A percentile compares a stretch with the other conserved stretches of the same genome.
These are phyloP conservation scores for Criorhina ranunculi DNA, from an alignment of 2,888 invertebrate genomes.

Conservation along the genomic window DNA sequence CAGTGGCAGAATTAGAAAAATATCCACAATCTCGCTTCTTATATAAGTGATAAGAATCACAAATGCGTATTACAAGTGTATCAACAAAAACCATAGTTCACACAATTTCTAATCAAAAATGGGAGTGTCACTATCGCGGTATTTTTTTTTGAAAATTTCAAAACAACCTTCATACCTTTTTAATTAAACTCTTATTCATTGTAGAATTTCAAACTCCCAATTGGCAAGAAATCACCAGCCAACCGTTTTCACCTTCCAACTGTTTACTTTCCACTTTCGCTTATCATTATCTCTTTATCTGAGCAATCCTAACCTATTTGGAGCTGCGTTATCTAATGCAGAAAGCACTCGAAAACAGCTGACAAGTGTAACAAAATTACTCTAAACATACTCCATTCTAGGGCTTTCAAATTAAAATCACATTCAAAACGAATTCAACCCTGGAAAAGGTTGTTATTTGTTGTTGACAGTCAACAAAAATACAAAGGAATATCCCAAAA, in stretches of 20 bases:
- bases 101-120: not conserved
- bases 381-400: conserved; percentile 8
- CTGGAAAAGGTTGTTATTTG: conserved; percentile 1
- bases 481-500: conserved; percentile 5
- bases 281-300: conserved; percentile 61
- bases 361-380: conserved; percentile 57
- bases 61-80: not conserved
- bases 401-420: conserved; percentile 46
- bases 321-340: conserved; percentile 27
- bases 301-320: conserved; percentile 1
- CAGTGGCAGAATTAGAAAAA: not conserved
- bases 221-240: not conserved
- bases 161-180: not conserved
- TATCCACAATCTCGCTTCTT: not conserved
- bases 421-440: conserved; percentile 24
- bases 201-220: not conserved
- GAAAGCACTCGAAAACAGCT: conserved; percentile 63
- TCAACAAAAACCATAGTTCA: not conserved
- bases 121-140: conserved; percentile 7
- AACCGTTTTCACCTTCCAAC: not conserved
- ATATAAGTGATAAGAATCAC: not conserved
- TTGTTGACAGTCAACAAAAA: conserved; percentile 17
- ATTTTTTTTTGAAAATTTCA: not conserved
- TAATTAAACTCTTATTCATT: conserved; percentile 2
- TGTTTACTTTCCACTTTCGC: conserved; percentile 46